A percentile compares a stretch with the other conserved stretches of the same genome.
phyloP scores from a whole-genome alignment of 2,113 vertebrate genomes.

The Triplophysa tibetana region DNA sequence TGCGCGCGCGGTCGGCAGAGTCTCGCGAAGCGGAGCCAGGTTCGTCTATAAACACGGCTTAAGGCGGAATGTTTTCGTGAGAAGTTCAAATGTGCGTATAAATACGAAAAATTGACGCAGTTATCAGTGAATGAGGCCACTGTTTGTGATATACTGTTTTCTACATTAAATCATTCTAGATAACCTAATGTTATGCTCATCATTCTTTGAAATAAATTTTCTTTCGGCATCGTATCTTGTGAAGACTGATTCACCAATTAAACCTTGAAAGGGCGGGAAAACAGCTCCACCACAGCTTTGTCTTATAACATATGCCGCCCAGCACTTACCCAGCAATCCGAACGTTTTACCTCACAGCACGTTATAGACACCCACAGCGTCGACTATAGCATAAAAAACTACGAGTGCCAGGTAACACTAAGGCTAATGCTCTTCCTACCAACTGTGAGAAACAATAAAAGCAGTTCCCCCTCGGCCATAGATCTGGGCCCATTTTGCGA shows the following conservation, averaged over 20 bases:
- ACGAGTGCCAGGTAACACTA: not conserved
- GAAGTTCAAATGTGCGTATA: too few species aligned
- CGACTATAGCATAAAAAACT: not conserved
- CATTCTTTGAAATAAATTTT: not conserved
- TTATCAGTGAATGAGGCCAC: too few species aligned
- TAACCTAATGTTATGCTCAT: too few species aligned
- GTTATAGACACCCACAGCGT: not conserved
- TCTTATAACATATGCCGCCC: conserved; percentile 12
- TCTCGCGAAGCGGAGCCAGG: too few species aligned
- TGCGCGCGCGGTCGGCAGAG: too few species aligned
- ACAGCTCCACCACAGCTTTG: not conserved
- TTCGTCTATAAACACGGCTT: too few species aligned
- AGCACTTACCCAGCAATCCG: not conserved
- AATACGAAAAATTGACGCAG: too few species aligned
- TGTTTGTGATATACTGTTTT: too few species aligned
- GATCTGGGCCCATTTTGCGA: not conserved
- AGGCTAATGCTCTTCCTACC: conserved; percentile 1
- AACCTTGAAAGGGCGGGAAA: not conserved
- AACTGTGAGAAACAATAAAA: conserved; percentile 9
- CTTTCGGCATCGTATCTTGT: not conserved
- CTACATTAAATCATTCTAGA: too few species aligned
- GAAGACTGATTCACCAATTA: conserved; percentile 1
- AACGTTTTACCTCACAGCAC: conserved; percentile 5
- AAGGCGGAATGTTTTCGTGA: too few species aligned
- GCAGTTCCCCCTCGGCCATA: not conserved